Percentiles rank a stretch among this genome's conserved stretches.
These are phyloP conservation scores for Dreissena rostriformis DNA, from an alignment of 1,140 invertebrate species.

Conservation along the genomic window DNA sequence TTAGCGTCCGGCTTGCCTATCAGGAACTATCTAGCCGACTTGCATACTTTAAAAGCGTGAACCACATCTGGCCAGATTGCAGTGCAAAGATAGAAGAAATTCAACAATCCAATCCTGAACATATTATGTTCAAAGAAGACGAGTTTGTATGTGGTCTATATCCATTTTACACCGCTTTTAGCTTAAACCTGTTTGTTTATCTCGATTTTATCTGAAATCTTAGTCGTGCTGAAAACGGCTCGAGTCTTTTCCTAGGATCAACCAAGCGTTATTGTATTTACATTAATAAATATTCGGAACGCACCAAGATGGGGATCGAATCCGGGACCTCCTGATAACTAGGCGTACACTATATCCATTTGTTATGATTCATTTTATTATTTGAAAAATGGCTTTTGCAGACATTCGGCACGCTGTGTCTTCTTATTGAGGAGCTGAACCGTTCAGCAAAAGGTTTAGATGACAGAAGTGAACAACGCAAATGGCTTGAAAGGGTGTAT, in stretches of 20 bases:
- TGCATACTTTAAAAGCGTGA: conserved; percentile 19
- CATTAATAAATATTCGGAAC: background rate
- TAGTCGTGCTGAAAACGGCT: background rate
- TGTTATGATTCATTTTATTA: too few relatives aligned
- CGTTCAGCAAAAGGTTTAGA: conserved; percentile 19
- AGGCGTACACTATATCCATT: too few relatives aligned
- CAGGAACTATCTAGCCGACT: conserved; percentile 1
- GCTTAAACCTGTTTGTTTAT: background rate
- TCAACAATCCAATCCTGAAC: conserved; percentile 13
- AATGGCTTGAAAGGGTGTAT: conserved; percentile 48
- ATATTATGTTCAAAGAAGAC: conserved; percentile 25
- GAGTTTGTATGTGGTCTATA: conserved; percentile 43
- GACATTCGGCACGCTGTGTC: conserved; percentile 40
- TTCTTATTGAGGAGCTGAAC: conserved; percentile 25
- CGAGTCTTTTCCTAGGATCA: background rate
- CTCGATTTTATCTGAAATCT: background rate
- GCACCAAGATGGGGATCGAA: too few relatives aligned
- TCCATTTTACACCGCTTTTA: background rate
- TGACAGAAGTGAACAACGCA: background rate
- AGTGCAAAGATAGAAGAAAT: background rate
- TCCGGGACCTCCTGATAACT: too few relatives aligned
- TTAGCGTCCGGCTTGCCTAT: conserved; percentile 11
- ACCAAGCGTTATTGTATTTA: background rate
- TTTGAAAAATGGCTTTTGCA: background rate
- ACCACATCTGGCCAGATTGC: conserved; percentile 42